Conservation (phyloP, 1,140 invertebrate genomes). For the Araneus ventricosus region DNA sequence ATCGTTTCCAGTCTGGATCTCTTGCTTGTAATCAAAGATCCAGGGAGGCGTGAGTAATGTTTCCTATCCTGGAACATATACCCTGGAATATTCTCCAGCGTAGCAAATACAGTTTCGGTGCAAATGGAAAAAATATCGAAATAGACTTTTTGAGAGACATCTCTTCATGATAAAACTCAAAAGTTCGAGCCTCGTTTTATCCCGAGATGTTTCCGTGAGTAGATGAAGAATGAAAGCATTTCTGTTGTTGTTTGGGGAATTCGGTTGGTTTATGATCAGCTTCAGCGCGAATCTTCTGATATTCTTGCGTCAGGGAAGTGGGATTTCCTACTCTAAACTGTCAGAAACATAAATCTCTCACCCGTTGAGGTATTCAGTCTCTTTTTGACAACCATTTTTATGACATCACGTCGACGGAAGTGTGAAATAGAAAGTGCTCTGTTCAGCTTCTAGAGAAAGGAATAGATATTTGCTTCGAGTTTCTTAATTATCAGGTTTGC, state of each 20-base stretch:
- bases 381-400: not conserved
- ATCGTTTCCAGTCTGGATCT: constrained; percentile 5
- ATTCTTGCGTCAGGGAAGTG: not conserved
- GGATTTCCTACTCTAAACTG: not conserved
- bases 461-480: not conserved
- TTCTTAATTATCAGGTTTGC: not conserved
- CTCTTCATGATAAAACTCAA: not conserved
- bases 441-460: not conserved
- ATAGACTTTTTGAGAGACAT: not conserved
- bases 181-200: not conserved
- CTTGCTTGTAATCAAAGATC: not conserved
- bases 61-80: not conserved
- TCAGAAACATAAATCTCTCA: not conserved
- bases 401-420: not conserved
- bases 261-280: constrained; percentile 9
- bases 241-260: constrained; percentile 20
- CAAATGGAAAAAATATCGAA: not conserved
- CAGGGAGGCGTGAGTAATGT: not conserved
- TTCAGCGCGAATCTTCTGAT: not conserved
- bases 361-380: not conserved
- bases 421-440: not conserved
- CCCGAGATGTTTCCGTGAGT: not conserved
- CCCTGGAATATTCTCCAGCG: not conserved
- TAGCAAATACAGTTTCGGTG: not conserved
- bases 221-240: constrained; percentile 42